Conservation (phyloP, 2,113 vertebrate species). For the Dolichallabes microphthalmus region DNA sequence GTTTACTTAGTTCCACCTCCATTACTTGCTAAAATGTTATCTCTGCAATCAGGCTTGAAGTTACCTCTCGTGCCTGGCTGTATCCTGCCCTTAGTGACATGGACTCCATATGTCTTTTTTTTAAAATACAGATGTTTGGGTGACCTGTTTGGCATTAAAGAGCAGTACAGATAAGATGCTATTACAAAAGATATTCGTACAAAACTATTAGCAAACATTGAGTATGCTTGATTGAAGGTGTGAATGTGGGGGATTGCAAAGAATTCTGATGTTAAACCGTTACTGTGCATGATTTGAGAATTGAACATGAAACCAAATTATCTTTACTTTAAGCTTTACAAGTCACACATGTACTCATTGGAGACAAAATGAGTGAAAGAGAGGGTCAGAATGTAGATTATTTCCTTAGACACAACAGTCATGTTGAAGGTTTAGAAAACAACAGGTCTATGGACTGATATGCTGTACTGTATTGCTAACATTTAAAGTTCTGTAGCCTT, state of each 20-base stretch:
- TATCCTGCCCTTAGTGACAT: slow-evolving; percentile 20
- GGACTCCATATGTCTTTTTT: slow-evolving; percentile 1
- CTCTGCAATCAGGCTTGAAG: slow-evolving; percentile 31
- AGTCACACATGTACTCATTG: background rate
- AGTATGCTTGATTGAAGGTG: background rate
- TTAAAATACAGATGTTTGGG: background rate
- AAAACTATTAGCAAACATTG: background rate
- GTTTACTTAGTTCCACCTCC: slow-evolving; percentile 48
- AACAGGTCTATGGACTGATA: background rate
- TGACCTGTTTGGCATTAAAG: slow-evolving; percentile 11
- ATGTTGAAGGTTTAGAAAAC: background rate
- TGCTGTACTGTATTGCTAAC: background rate
- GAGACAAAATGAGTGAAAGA: background rate
- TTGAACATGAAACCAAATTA: background rate
- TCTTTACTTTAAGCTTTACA: background rate
- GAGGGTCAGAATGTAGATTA: background rate
- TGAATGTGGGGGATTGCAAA: background rate
- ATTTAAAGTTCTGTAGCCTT: background rate
- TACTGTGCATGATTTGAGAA: background rate
- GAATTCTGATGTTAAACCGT: background rate
- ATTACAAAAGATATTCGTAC: background rate
- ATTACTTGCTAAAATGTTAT: slow-evolving; percentile 41
- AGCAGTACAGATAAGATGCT: background rate
- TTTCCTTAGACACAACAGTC: background rate
- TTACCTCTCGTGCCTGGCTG: background rate